Evolutionary conservation across 2,113 vertebrate genomes (phyloP), one percentile per base, ranked within the genome.

Genomic region (Hydrochoerus hydrochaeris): DNA sequence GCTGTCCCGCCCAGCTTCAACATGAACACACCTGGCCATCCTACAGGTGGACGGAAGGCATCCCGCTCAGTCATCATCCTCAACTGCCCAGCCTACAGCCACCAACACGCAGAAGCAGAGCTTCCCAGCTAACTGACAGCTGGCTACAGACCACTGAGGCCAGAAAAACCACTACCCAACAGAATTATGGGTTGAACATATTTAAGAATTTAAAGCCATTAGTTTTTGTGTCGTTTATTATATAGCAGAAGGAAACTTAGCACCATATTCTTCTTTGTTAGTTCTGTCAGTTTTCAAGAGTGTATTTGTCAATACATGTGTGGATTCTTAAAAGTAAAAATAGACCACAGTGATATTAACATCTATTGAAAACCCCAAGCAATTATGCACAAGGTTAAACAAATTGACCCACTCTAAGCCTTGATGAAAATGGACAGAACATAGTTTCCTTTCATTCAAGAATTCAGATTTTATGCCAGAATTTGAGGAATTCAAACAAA

Each of bases 401-500:
- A 90, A 80, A 60, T 44, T 22, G n/a, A 78, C 11, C 69, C 81
- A 41, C 16, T 54, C 63, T 90, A 57, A 57, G 57, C 14, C 10
- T 54, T 95, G 38, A 63, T 52, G 90, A 85, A 14, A 96, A 85
- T 11, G 19, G 8, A 75, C 46, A 95, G 71, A 1, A 77, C 82
- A 78, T 5, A 58, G 6, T 52, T 95, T 95, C 46, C 63, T 90
- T 90, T 95, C 60, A 19, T 44, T 90, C 57, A 87, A 60, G 44
- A 83, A 87, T 95, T 91, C 90, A 93, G 49, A 58, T 85, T 92
- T 83, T 85, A 78, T 85, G 11, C 24, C 58, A 90, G 19, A 97
- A 83, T 81, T 62, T 94, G 20, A 17, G 73, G 60, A 83, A 11
- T 52, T 75, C 75, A 12, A 92, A 94, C 87, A 41, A 86, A 46